Base-by-base conservation (phyloP, 2,888 invertebrate species). In the Antheraea yamamai region DNA sequence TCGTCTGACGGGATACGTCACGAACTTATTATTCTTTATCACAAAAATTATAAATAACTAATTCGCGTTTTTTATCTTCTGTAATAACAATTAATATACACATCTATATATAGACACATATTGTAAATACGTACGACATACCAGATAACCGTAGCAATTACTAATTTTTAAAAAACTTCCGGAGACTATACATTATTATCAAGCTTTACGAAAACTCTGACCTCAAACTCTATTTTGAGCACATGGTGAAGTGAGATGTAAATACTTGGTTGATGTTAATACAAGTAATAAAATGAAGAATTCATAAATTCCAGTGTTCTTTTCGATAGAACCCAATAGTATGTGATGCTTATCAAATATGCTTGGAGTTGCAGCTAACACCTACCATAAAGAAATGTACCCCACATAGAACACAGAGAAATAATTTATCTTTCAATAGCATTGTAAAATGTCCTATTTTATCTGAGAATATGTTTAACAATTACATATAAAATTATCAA, bases 1-100 rank as follows among this genome's bases (percentile, higher is more conserved):
- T 72, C 58, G 71, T 75, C 20, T 61, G 72, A 20, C 72, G 47
- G 70, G 39, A 70, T 70, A 39, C 39, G 68, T 68, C 70, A 70
- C 39, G 20, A 39, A 39, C 20, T 70, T 70, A 70, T 39, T 39
- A n/a, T 70, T 39, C 12, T 70, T 35, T 70, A 70, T 70, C 70
- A 39, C 20, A 39, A 70, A n/a, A 7, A 1, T 70, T 70, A 39
- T 39, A 39, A n/a, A 39, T 66, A 66, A 16, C 64, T 26, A 66
- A 30, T 66, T 66, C 26, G 26, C 26, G 64, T 66, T 64, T 61
- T 66, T 39, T 70, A 70, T 70, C 39, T 70, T 20, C 20, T 70
- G n/a, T 39, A 39, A 39, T 70, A 70, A 39, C 14, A 70, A 70
- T 70, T 39, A 70, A 70, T 70, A 20, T 39, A 66, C 26, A 30